These are phyloP conservation scores for Glossosoma conforme DNA, from an alignment of 1,140 invertebrate species.

Conservation along the genomic window DNA sequence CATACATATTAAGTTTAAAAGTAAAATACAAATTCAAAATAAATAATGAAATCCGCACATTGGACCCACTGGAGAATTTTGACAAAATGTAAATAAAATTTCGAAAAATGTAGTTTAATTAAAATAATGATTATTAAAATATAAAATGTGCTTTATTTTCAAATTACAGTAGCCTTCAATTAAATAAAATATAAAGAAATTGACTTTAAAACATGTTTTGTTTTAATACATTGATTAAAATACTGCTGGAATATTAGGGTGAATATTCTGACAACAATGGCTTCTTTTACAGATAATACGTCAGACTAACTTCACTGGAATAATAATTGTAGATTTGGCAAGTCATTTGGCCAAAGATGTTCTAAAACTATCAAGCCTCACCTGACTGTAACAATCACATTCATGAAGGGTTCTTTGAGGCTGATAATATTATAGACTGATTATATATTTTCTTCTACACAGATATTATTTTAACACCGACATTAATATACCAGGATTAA, in stretches of 20 bases:
- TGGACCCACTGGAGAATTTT: not conserved
- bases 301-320: not conserved
- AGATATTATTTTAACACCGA: too few species aligned
- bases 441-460: too few species aligned
- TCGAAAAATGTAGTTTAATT: not conserved
- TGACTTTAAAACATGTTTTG: not conserved
- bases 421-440: not conserved
- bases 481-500: not conserved
- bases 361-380: not conserved
- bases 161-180: too few species aligned
- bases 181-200: too few species aligned
- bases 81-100: not conserved
- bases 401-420: not conserved
- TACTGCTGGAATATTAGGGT: not conserved
- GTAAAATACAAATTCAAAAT: too few species aligned
- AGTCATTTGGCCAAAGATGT: not conserved
- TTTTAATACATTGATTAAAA: not conserved
- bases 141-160: too few species aligned
- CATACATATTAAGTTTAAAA: too few species aligned
- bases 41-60: too few species aligned
- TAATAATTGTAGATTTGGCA: not conserved
- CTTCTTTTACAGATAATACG: not conserved
- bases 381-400: not conserved
- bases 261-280: not conserved
- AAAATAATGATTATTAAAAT: not conserved